Base-by-base conservation (phyloP, 1,140 invertebrate genomes). In the Oryctes rhinoceros region DNA sequence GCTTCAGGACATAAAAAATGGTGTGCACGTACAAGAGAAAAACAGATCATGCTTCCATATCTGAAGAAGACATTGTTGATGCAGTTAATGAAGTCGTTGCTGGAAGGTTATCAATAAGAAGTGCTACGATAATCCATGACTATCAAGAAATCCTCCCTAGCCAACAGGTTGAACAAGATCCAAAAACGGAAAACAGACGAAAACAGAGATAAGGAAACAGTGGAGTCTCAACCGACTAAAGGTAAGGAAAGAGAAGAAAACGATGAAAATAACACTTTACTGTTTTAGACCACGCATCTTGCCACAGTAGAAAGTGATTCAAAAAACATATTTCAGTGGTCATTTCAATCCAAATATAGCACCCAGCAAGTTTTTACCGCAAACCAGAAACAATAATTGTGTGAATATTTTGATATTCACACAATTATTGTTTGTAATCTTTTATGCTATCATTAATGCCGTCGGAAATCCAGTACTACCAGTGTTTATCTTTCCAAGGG, bases 341-440 rank as follows among this genome's bases (percentile, higher is more conserved):
- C 75, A 76, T 6, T 3, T 76, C 75, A 76, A 37, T 76, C 24
- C 20, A 76, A 76, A 76, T 76, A 76, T 47, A 76, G 24, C 6
- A 76, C 74, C 74, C 7, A 76, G 35, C 74, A 76, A n/a, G 74
- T 76, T 76, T 76, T 76, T 76, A 76, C 74, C 74, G 39, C 39
- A 76, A 76, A 76, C 74, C 74, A 76, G 30, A 30, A 76, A 76
- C 74, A 76, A 76, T 30, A 76, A 76, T 76, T 76, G 39, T 37
- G 74, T 30, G 76, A 85, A 76, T 87, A 87, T 83, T 77, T 79
- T n/a, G n/a, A n/a, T n/a, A n/a, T n/a, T n/a, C n/a, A n/a, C n/a
- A n/a, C n/a, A n/a, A n/a, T n/a, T n/a, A n/a, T n/a, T n/a, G n/a
- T n/a, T n/a, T n/a, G 47, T 48, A 48, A 48, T 11, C 47, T 48